Evolutionary conservation across 2,797 vertebrate species (phyloP).

Genomic region (Onychomys leucogaster): DNA sequence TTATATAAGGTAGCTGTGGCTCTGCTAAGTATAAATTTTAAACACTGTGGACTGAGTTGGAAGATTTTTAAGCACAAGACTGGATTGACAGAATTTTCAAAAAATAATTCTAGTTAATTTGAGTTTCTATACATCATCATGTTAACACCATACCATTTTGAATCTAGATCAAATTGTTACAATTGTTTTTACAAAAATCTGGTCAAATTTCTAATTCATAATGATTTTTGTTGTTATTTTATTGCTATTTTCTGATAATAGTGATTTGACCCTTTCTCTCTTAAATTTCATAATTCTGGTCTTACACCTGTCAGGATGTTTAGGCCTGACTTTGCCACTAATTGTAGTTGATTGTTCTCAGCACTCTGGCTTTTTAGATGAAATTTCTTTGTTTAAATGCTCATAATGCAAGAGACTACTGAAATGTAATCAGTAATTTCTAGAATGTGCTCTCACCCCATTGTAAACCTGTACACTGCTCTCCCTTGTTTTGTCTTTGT

Average conservation of each 20-base stretch:
- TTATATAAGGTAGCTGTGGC: background rate
- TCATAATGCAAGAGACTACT: constrained; percentile 24
- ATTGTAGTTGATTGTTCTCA: background rate
- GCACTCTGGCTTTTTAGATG: constrained; percentile 13
- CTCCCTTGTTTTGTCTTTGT: constrained; percentile 14
- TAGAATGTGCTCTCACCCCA: background rate
- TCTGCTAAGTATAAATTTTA: background rate
- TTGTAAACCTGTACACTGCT: background rate
- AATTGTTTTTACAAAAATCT: background rate
- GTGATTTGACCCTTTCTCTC: background rate
- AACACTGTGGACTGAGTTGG: background rate
- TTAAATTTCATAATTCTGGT: constrained; percentile 23
- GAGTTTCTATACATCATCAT: background rate
- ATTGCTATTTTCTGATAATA: background rate
- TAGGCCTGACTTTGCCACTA: background rate
- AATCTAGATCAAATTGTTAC: background rate
- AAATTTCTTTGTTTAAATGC: constrained; percentile 52
- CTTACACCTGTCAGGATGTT: constrained; percentile 11
- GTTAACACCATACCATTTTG: background rate
- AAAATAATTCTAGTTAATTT: background rate
- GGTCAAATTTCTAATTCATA: background rate
- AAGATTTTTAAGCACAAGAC: background rate
- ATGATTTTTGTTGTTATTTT: background rate
- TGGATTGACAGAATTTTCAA: background rate
- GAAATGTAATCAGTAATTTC: constrained; percentile 29